Evolutionary conservation across 2,888 invertebrate genomes (phyloP).

Genomic region (Heliconius erato): DNA sequence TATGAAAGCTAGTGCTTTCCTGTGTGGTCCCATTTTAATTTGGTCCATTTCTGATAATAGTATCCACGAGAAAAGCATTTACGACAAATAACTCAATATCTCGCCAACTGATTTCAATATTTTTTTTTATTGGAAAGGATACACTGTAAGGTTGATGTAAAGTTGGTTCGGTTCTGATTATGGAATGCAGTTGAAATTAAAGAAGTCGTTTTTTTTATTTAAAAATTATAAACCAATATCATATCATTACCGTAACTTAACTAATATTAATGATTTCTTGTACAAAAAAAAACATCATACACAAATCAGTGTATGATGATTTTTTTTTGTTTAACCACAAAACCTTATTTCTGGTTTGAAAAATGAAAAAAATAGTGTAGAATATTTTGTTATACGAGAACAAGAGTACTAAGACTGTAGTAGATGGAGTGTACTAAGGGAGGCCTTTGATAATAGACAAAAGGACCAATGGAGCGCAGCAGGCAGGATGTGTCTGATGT

Average conservation of each 20-base stretch:
- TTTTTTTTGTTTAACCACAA: neutral
- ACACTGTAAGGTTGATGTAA: no score
- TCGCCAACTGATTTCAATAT: no score
- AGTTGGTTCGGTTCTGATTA: no score
- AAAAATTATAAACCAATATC: neutral
- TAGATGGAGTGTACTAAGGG: conserved; percentile 3
- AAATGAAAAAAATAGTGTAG: neutral
- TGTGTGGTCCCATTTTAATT: no score
- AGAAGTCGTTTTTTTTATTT: no score
- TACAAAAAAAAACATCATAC: neutral
- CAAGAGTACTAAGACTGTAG: neutral
- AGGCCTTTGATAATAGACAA: conserved; percentile 51
- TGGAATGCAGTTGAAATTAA: no score
- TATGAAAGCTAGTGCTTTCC: no score
- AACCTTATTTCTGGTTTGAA: neutral
- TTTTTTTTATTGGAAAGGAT: no score
- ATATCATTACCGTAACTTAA: neutral
- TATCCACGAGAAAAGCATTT: no score
- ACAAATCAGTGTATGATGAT: no score
- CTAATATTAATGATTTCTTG: neutral
- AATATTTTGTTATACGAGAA: neutral
- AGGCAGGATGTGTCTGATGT: conserved; percentile 58
- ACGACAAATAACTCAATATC: no score
- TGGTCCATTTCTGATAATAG: no score
- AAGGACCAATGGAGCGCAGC: conserved; percentile 56